Conservation (phyloP, 2,888 invertebrate species). For the Epistrophe grossulariae region DNA sequence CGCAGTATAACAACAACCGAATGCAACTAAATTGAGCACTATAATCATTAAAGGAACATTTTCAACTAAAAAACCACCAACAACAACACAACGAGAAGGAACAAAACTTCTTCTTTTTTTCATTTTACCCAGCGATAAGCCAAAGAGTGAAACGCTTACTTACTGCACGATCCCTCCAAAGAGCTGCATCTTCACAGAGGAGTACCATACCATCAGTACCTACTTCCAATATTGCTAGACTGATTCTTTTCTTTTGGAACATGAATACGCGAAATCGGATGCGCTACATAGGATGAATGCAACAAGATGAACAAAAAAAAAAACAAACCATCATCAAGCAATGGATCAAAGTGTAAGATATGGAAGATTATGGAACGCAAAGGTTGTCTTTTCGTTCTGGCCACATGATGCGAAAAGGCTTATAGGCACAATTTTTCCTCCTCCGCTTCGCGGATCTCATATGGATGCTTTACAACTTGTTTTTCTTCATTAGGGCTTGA, state of each 20-base stretch:
- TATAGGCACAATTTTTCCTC: not conserved
- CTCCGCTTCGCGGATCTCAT: not conserved
- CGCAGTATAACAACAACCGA: slow-evolving; percentile 35
- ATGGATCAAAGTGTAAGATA: slow-evolving; percentile 72
- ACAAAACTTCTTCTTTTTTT: slow-evolving; percentile 28
- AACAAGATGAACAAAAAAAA: slow-evolving; percentile 19
- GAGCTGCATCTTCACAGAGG: not conserved
- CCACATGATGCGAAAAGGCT: slow-evolving; percentile 16
- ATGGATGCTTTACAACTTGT: slow-evolving; percentile 59
- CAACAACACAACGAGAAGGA: not conserved
- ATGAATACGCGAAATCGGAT: slow-evolving; percentile 24
- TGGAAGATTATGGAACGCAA: slow-evolving; percentile 61
- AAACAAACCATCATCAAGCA: slow-evolving; percentile 57
- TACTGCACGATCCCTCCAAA: slow-evolving; percentile 24
- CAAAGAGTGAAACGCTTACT: slow-evolving; percentile 41
- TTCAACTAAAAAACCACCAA: not conserved
- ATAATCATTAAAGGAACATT: slow-evolving; percentile 54
- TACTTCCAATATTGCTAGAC: slow-evolving; percentile 21
- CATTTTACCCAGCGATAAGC: slow-evolving; percentile 54
- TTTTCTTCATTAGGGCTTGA: slow-evolving; percentile 65
- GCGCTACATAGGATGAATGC: slow-evolving; percentile 14
- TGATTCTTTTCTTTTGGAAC: slow-evolving; percentile 23
- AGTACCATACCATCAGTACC: slow-evolving; percentile 4
- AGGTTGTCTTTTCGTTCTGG: slow-evolving; percentile 11
- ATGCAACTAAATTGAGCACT: slow-evolving; percentile 52